A percentile compares a stretch with the other conserved stretches of the same genome.
Conservation (phyloP, 2,797 vertebrate genomes). For the Peromyscus nudipes region DNA sequence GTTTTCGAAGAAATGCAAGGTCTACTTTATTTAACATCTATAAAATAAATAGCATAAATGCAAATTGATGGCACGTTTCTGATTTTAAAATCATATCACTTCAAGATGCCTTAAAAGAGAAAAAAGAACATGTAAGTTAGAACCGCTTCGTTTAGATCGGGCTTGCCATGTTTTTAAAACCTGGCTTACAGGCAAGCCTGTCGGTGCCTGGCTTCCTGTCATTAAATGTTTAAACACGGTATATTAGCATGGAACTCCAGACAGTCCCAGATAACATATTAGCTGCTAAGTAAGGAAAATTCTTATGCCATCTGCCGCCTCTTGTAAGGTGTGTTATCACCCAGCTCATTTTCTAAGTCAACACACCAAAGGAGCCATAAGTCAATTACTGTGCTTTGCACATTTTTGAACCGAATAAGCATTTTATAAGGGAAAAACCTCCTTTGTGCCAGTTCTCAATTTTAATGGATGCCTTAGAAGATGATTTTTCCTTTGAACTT, state of each 20-base stretch:
- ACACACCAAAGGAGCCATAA: conserved; percentile 46
- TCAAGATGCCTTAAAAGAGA: conserved; percentile 39
- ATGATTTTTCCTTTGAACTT: conserved; percentile 59
- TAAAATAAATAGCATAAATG: conserved; percentile 22
- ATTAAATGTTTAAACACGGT: conserved; percentile 56
- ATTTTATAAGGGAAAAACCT: conserved; percentile 5
- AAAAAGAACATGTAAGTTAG: not conserved
- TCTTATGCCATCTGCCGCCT: conserved; percentile 60
- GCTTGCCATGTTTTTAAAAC: conserved; percentile 9
- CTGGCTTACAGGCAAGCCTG: not conserved
- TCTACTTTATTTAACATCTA: conserved; percentile 17
- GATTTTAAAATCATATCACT: not conserved
- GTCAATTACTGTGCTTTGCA: conserved; percentile 53
- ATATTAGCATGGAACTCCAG: conserved; percentile 51
- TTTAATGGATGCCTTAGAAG: conserved; percentile 65
- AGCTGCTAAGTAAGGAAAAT: conserved; percentile 71
- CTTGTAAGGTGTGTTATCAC: conserved; percentile 56
- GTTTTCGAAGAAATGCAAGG: not conserved
- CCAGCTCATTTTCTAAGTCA: conserved; percentile 65
- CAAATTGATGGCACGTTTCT: conserved; percentile 25
- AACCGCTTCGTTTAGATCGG: conserved; percentile 9
- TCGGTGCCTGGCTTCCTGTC: not conserved
- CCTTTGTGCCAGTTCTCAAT: conserved; percentile 32
- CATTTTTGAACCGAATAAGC: conserved; percentile 65
- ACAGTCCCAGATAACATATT: conserved; percentile 34